Conservation (phyloP, 1,140 invertebrate genomes). For the Ceratosolen fusciceps region DNA sequence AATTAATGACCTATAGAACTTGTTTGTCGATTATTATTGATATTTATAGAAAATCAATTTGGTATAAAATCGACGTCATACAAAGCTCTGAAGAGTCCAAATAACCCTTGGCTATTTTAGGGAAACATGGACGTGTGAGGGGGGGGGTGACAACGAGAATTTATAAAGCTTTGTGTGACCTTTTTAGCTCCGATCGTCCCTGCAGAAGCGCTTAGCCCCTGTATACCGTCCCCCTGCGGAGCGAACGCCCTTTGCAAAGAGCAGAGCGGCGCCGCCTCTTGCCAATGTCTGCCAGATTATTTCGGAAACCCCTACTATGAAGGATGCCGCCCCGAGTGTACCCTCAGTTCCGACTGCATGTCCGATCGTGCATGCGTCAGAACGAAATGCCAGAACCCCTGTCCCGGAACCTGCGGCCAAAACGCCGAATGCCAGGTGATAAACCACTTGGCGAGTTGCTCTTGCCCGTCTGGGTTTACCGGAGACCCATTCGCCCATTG, state of each 20-base stretch:
- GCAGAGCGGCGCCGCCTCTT: constrained; percentile 73
- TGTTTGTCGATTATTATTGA: too few relatives aligned
- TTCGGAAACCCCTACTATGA: too few relatives aligned
- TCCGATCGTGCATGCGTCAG: constrained; percentile 76
- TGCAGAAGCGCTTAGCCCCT: constrained; percentile 69
- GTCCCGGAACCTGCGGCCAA: constrained; percentile 78
- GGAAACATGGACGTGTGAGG: too few relatives aligned
- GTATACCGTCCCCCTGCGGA: constrained; percentile 76
- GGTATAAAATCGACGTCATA: too few relatives aligned
- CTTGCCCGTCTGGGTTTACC: constrained; percentile 75
- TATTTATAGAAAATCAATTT: too few relatives aligned
- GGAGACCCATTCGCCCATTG: constrained; percentile 79
- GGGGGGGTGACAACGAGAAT: too few relatives aligned
- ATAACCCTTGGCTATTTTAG: too few relatives aligned
- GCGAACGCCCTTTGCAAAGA: constrained; percentile 72
- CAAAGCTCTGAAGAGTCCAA: too few relatives aligned
- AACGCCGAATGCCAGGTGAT: constrained; percentile 78
- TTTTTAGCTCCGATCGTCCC: neutral
- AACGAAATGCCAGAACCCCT: constrained; percentile 80
- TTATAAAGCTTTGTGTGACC: neutral
- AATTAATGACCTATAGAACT: too few relatives aligned
- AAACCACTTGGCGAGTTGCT: constrained; percentile 80
- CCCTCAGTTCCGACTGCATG: constrained; percentile 77
- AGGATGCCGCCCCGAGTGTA: constrained; percentile 82
- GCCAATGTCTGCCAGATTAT: too few relatives aligned